phyloP scores from a whole-genome alignment of 2,113 vertebrate species.

The Merops nubicus region DNA sequence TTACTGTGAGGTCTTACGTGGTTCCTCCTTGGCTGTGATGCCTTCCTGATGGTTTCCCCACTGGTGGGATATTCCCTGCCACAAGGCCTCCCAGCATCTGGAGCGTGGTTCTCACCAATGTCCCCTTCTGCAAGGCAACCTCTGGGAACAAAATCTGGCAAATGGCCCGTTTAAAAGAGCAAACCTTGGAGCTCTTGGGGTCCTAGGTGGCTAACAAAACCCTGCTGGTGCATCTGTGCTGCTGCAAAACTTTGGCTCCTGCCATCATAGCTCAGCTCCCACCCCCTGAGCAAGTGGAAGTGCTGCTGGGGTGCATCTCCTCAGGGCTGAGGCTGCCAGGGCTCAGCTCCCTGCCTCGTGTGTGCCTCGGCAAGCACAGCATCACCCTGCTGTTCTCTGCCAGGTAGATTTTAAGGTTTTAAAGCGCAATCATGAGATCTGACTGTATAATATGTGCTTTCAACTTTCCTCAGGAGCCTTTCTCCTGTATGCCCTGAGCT shows the following conservation, averaged over 20 bases:
- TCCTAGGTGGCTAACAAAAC: not conserved
- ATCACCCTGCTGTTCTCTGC: not conserved
- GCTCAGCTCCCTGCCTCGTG: not conserved
- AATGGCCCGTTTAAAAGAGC: not conserved
- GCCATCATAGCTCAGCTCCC: not conserved
- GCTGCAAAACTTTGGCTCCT: not conserved
- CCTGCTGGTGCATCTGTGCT: not conserved
- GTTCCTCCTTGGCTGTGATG: not conserved
- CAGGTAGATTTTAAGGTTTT: not conserved
- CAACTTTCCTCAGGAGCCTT: not conserved
- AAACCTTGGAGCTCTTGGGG: not conserved
- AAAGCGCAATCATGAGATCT: fast-evolving
- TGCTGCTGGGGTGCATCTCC: not conserved
- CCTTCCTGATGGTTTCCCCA: not conserved
- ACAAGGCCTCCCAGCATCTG: not conserved
- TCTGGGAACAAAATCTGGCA: not conserved
- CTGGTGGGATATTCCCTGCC: not conserved
- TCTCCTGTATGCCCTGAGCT: not conserved
- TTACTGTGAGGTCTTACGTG: not conserved
- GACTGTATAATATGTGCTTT: not conserved
- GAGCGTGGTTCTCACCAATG: fast-evolving
- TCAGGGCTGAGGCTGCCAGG: not conserved
- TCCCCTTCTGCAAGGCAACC: not conserved
- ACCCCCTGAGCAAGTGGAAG: not conserved
- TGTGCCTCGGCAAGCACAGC: not conserved